Conservation (phyloP, 1,140 invertebrate genomes). For the Pachypeltis micranthus region DNA sequence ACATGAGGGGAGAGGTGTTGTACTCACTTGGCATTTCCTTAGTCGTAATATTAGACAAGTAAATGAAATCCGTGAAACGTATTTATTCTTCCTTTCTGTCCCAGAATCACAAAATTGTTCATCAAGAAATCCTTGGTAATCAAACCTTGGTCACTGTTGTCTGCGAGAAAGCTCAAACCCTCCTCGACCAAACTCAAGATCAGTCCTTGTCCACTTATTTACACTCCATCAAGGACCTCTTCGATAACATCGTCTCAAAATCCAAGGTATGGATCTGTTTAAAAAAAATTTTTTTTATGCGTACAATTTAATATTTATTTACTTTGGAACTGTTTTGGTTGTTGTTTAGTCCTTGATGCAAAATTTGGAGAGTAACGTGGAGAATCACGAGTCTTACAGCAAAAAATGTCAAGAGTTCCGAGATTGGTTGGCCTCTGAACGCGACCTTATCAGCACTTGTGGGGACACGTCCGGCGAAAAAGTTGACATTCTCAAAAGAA, state of each 20-base stretch:
- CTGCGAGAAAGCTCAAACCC: conserved; percentile 78
- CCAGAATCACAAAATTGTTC: conserved; percentile 84
- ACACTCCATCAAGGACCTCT: conserved; percentile 78
- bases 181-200: conserved; percentile 82
- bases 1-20: too few species aligned
- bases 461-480: conserved; percentile 72
- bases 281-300: not conserved
- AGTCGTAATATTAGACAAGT: too few species aligned
- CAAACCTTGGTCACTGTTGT: conserved; percentile 79
- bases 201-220: conserved; percentile 73
- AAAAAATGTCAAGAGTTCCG: conserved; percentile 56
- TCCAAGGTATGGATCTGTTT: too few species aligned
- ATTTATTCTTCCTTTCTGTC: too few species aligned
- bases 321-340: not conserved
- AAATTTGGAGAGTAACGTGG: conserved; percentile 73
- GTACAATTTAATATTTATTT: not conserved
- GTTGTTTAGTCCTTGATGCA: conserved; percentile 45
- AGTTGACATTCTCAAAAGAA: conserved; percentile 58
- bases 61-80: too few species aligned
- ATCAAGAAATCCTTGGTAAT: conserved; percentile 90
- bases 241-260: conserved; percentile 74
- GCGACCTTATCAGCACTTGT: conserved; percentile 60
- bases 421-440: conserved; percentile 65
- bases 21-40: too few species aligned
- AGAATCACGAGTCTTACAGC: conserved; percentile 70